A percentile compares a stretch with the other conserved stretches of the same genome.
phyloP scores from a whole-genome alignment of 1,140 invertebrate genomes.

The Batillaria attramentaria region DNA sequence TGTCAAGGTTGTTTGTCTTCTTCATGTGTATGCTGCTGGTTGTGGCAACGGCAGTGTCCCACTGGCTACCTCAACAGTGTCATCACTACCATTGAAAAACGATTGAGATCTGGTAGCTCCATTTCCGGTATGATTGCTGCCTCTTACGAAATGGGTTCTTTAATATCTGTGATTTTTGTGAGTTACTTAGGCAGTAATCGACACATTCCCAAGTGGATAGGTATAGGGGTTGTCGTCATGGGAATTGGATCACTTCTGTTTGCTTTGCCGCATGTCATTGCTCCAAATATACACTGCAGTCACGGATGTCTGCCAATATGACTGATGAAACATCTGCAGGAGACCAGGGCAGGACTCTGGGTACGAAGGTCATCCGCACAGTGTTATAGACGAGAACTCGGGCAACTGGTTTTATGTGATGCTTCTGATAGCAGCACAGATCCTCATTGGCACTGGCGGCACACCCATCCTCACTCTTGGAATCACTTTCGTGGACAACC shows the following conservation, averaged over 20 bases:
- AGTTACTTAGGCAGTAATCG: constrained; percentile 95
- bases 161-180: constrained; percentile 94
- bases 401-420: constrained; percentile 72
- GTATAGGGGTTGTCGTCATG: constrained; percentile 89
- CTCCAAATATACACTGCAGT: constrained; percentile 68
- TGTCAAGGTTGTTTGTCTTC: constrained; percentile 90
- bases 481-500: constrained; percentile 76
- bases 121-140: constrained; percentile 93
- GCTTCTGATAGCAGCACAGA: constrained; percentile 74
- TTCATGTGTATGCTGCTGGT: constrained; percentile 92
- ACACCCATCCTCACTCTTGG: constrained; percentile 76
- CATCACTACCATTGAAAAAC: constrained; percentile 96
- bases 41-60: constrained; percentile 73
- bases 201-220: constrained; percentile 96
- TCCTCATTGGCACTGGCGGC: constrained; percentile 75
- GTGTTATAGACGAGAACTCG: constrained; percentile 61
- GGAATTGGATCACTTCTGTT: constrained; percentile 90
- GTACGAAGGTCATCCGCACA: constrained; percentile 38
- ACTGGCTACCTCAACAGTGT: constrained; percentile 92
- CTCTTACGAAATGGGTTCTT: constrained; percentile 95
- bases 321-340: constrained; percentile 65
- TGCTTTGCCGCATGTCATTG: constrained; percentile 77
- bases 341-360: constrained; percentile 33
- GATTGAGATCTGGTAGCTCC: constrained; percentile 95
- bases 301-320: constrained; percentile 69